A percentile compares a stretch with the other conserved stretches of the same genome.
Conservation (phyloP, 2,888 invertebrate species). For the Gordius sp. region DNA sequence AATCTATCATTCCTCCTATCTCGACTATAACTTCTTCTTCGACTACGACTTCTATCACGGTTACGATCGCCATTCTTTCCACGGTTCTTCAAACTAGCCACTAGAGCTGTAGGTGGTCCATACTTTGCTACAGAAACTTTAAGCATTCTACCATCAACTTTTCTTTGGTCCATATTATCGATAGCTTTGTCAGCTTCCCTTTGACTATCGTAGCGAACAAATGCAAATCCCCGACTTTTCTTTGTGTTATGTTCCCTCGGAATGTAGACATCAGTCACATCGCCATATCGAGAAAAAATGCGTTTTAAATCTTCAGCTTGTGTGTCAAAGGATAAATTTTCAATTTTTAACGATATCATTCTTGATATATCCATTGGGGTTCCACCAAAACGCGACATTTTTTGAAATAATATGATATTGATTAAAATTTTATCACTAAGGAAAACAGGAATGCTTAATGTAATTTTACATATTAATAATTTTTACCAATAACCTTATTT, state of each 20-base stretch:
- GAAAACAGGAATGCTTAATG: too few relatives aligned
- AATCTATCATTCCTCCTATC: neutral
- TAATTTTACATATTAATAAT: too few relatives aligned
- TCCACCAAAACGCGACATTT: neutral
- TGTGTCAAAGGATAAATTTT: neutral
- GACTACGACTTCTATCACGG: neutral
- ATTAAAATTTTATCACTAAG: too few relatives aligned
- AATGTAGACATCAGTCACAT: neutral
- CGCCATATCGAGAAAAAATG: neutral
- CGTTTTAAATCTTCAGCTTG: neutral
- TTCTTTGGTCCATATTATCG: neutral
- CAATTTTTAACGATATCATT: slow-evolving; percentile 12
- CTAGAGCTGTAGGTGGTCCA: neutral
- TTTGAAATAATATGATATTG: neutral
- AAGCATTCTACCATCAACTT: slow-evolving; percentile 2
- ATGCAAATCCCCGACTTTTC: slow-evolving; percentile 4
- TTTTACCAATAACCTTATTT: too few relatives aligned
- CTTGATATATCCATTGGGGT: neutral
- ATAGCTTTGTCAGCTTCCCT: slow-evolving; percentile 7
- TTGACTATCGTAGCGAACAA: neutral
- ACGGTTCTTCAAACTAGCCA: neutral
- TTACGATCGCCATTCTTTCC: neutral
- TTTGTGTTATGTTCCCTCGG: neutral
- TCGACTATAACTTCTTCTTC: neutral
- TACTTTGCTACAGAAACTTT: slow-evolving; percentile 1